Conservation (phyloP, 2,113 vertebrate species). For the Chelonoidis abingdonii region DNA sequence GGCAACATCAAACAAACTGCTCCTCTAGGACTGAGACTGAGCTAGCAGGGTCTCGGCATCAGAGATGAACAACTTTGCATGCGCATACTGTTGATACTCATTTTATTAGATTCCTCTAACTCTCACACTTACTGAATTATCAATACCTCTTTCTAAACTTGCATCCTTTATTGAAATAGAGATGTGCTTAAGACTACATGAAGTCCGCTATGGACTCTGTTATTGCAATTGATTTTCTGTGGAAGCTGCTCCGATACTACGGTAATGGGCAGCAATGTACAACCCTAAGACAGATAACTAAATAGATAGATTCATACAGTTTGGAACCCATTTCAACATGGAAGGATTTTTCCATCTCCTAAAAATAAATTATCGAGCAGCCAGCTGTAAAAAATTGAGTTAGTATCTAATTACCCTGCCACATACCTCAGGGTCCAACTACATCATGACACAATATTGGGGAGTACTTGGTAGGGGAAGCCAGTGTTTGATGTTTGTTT, state of each 20-base stretch:
- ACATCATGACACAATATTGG: not conserved
- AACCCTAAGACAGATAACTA: not conserved
- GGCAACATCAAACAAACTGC: fast-evolving
- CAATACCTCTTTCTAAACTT: not conserved
- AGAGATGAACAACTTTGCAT: not conserved
- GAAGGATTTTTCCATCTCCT: not conserved
- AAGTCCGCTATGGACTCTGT: not conserved
- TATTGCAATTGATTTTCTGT: not conserved
- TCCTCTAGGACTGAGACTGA: fast-evolving
- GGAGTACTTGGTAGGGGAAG: not conserved
- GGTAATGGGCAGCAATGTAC: not conserved
- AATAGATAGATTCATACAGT: not conserved
- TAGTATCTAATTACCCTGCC: not conserved
- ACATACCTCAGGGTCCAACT: not conserved
- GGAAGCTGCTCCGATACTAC: not conserved
- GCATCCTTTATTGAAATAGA: not conserved
- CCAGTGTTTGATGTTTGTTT: not conserved
- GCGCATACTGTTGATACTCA: not conserved
- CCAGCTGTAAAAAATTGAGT: not conserved
- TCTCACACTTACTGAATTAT: not conserved
- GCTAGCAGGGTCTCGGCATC: not conserved
- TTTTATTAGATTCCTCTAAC: not conserved
- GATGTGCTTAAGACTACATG: not conserved
- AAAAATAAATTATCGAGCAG: not conserved
- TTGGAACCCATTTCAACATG: not conserved